Evolutionary conservation across 2,888 invertebrate species (phyloP).

Genomic region (Heliconius charithonia): DNA sequence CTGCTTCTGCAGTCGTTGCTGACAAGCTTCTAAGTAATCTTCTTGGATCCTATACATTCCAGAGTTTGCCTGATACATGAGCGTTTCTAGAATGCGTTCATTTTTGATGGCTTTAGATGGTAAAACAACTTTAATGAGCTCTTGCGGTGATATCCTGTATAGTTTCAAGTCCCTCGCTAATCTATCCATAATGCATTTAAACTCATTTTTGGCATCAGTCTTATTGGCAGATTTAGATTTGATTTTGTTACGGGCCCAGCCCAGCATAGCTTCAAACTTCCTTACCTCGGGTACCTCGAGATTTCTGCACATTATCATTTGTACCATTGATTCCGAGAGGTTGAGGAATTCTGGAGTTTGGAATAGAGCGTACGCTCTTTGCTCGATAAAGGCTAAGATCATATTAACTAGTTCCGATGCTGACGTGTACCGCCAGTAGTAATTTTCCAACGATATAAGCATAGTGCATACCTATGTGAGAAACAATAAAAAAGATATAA

Average conservation of each 20-base stretch:
- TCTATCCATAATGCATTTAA: constrained; percentile 96
- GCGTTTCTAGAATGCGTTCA: constrained; percentile 94
- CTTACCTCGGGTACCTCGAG: constrained; percentile 94
- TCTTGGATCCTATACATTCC: constrained; percentile 97
- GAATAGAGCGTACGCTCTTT: constrained; percentile 92
- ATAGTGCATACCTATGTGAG: constrained; percentile 90
- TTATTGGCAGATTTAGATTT: constrained; percentile 90
- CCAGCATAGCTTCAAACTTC: constrained; percentile 96
- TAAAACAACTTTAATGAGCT: constrained; percentile 95
- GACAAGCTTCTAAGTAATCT: constrained; percentile 93
- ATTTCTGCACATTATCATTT: constrained; percentile 96
- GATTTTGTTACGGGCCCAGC: constrained; percentile 94
- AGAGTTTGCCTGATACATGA: constrained; percentile 96
- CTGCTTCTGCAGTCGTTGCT: constrained; percentile 93
- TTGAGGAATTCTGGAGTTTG: constrained; percentile 92
- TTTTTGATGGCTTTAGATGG: constrained; percentile 97
- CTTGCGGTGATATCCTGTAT: constrained; percentile 95
- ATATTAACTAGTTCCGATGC: constrained; percentile 97
- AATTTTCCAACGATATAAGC: constrained; percentile 96
- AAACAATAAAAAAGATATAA: background rate
- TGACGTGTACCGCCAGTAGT: constrained; percentile 97
- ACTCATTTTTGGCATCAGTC: constrained; percentile 93
- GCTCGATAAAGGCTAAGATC: constrained; percentile 95
- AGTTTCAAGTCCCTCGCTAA: constrained; percentile 94
- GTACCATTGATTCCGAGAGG: constrained; percentile 96